A percentile compares a stretch with the other conserved stretches of the same genome.
Evolutionary conservation across 1,140 invertebrate genomes (phyloP).

Genomic region (Heliconius congener): DNA sequence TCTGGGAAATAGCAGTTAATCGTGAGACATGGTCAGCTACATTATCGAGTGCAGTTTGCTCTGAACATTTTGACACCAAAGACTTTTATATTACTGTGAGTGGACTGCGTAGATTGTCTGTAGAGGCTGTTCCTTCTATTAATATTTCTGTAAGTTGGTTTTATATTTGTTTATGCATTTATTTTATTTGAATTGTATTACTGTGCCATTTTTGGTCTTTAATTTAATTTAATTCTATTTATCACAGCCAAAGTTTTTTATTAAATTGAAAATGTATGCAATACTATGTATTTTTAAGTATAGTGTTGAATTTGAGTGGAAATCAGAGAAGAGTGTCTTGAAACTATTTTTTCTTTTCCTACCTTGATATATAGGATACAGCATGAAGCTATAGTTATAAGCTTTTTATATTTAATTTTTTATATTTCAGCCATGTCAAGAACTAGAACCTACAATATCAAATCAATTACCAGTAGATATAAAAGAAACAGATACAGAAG

Average conservation of each 20-base stretch:
- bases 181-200: background rate
- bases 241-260: too few relatives aligned
- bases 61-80: constrained; percentile 59
- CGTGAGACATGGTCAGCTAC: constrained; percentile 58
- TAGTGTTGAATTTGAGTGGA: too few relatives aligned
- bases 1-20: constrained; percentile 65
- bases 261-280: too few relatives aligned
- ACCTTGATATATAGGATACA: too few relatives aligned
- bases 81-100: constrained; percentile 65
- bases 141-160: constrained; percentile 55
- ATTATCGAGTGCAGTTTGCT: constrained; percentile 60
- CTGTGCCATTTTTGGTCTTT: too few relatives aligned
- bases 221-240: too few relatives aligned
- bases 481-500: constrained; percentile 51
- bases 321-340: too few relatives aligned
- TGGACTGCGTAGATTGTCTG: constrained; percentile 54
- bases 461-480: constrained; percentile 48
- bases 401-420: background rate
- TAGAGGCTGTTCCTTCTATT: constrained; percentile 55
- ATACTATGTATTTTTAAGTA: too few relatives aligned
- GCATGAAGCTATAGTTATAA: too few relatives aligned
- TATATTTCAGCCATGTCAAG: constrained; percentile 53
- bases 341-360: too few relatives aligned
- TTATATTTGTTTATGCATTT: background rate
- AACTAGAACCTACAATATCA: constrained; percentile 52